Evolutionary conservation across 2,888 invertebrate genomes (phyloP).

Genomic region (Timema cristinae): DNA sequence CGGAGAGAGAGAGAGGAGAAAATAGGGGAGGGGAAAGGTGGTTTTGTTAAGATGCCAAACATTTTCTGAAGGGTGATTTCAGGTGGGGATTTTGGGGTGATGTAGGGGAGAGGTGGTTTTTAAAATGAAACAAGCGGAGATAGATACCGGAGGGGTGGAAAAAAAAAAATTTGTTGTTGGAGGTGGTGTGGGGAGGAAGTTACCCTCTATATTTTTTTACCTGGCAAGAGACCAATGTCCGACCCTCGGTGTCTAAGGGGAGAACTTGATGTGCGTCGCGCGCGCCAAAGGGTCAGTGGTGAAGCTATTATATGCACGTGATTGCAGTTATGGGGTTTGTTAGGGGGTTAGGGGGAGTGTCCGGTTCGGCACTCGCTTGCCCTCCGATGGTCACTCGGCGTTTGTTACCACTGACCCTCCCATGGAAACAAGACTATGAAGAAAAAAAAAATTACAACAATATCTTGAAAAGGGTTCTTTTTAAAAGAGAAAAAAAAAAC

Average conservation of each 20-base stretch:
- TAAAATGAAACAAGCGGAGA: no score
- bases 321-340: not conserved
- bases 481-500: not conserved
- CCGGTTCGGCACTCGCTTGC: constrained; percentile 1
- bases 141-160: no score
- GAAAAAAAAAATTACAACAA: not conserved
- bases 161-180: no score
- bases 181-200: no score
- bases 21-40: no score
- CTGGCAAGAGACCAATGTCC: not conserved
- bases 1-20: no score
- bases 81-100: no score
- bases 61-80: no score
- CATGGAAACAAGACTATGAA: not conserved
- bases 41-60: no score
- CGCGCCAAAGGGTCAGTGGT: constrained; percentile 7
- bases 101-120: no score
- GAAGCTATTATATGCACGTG: constrained; percentile 14
- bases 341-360: no score
- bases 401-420: not conserved
- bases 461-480: not conserved
- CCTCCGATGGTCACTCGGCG: constrained; percentile 1
- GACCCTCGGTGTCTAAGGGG: not conserved
- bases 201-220: not conserved
- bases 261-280: not conserved